A percentile compares a stretch with the other conserved stretches of the same genome.
These are phyloP conservation scores for Aselliscus stoliczkanus DNA, from an alignment of 2,797 vertebrate genomes.

Conservation along the genomic window DNA sequence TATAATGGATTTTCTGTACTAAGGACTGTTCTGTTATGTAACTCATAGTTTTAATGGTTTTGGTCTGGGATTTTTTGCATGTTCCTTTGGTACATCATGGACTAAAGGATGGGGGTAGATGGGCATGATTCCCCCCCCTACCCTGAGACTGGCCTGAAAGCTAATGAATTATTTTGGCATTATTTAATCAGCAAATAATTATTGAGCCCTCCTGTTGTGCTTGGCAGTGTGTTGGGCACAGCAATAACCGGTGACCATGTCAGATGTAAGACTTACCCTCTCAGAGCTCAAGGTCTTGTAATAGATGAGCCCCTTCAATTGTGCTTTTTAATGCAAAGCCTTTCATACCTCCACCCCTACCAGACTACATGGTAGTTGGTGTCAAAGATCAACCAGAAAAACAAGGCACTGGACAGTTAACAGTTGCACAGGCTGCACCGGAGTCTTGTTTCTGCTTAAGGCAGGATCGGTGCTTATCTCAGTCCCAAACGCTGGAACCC, in stretches of 20 bases:
- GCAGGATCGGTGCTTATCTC: not conserved
- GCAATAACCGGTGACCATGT: not conserved
- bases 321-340: not conserved
- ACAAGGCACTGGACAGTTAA: not conserved
- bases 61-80: constrained; percentile 1
- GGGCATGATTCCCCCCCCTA: no score
- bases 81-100: not conserved
- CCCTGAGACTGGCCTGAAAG: not conserved
- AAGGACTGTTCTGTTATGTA: not conserved
- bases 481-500: not conserved
- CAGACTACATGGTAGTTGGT: not conserved
- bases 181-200: not conserved
- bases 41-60: not conserved
- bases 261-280: not conserved
- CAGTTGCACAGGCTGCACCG: not conserved
- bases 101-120: not conserved
- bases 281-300: not conserved
- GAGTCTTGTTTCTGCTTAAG: not conserved
- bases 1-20: not conserved
- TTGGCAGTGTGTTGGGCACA: not conserved
- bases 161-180: not conserved
- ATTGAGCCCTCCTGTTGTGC: not conserved
- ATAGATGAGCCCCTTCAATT: not conserved
- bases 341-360: not conserved
- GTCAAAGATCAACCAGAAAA: not conserved